A percentile compares a stretch with the other conserved stretches of the same genome.
These are phyloP conservation scores for Ovibos moschatus DNA, from an alignment of 2,113 vertebrate species.

Conservation along the genomic window DNA sequence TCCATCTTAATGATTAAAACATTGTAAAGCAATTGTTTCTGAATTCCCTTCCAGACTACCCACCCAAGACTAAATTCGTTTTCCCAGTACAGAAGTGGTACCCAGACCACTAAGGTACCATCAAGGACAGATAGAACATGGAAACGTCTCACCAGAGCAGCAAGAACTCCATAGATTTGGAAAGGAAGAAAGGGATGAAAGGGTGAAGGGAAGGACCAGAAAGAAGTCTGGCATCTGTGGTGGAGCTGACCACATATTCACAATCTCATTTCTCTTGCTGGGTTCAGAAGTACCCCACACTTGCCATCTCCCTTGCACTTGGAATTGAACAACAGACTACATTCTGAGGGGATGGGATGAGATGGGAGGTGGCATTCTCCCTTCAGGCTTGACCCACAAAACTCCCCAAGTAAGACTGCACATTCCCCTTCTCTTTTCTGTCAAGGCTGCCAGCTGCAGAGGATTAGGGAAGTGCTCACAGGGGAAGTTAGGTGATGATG, in stretches of 20 bases:
- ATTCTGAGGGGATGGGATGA: neutral
- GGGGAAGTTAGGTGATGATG: fast-evolving
- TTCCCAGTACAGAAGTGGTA: neutral
- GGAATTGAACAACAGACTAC: neutral
- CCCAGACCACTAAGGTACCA: neutral
- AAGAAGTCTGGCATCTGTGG: neutral
- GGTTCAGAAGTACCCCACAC: neutral
- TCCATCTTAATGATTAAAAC: neutral
- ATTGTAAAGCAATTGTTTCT: neutral
- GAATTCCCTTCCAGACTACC: neutral
- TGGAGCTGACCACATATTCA: neutral
- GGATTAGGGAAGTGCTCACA: neutral
- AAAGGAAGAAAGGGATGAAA: neutral
- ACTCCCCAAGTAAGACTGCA: neutral
- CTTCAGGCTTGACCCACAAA: neutral
- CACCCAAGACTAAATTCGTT: neutral
- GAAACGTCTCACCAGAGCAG: neutral
- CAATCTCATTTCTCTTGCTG: neutral
- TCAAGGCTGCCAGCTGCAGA: neutral
- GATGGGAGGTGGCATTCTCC: neutral
- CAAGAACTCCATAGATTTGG: neutral
- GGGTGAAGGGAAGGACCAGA: neutral
- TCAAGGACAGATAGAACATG: neutral
- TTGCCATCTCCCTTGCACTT: neutral
- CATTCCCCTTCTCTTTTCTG: neutral